Conservation (phyloP, 2,113 vertebrate species). For the Heterocephalus glaber region DNA sequence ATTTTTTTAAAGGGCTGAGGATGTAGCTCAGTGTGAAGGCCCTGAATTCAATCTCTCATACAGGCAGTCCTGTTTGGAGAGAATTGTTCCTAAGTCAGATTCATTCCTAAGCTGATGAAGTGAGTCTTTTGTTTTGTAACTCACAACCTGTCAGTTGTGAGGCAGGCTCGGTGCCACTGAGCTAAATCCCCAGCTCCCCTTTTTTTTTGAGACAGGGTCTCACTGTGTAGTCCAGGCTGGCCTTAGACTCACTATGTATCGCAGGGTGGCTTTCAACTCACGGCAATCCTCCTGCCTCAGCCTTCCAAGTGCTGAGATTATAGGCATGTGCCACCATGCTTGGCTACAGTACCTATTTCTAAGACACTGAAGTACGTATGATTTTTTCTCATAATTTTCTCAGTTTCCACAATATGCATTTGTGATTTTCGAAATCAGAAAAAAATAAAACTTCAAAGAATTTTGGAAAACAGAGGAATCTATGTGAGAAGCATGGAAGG, state of each 20-base stretch:
- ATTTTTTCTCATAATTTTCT: neutral
- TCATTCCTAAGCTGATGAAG: neutral
- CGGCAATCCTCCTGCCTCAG: neutral
- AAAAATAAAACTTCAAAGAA: neutral
- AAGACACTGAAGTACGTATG: neutral
- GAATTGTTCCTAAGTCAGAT: neutral
- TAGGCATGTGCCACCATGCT: neutral
- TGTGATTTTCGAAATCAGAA: slow-evolving; percentile 31
- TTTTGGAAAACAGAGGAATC: slow-evolving; percentile 12
- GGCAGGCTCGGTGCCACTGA: too few species aligned
- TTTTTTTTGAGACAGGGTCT: neutral
- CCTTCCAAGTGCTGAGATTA: neutral
- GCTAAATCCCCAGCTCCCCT: too few species aligned
- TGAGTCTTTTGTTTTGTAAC: neutral
- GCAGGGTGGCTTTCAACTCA: neutral
- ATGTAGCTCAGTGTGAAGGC: neutral
- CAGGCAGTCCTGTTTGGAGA: neutral
- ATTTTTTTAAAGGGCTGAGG: neutral
- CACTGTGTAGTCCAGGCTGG: neutral
- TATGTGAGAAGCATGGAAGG: neutral
- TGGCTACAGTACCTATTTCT: neutral
- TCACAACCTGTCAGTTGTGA: too few species aligned
- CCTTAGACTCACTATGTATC: too few species aligned
- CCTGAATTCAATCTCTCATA: neutral
- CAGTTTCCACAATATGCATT: neutral